These are phyloP conservation scores for Drosophila fuyamai DNA, from an alignment of 1,140 invertebrate genomes.

Conservation along the genomic window DNA sequence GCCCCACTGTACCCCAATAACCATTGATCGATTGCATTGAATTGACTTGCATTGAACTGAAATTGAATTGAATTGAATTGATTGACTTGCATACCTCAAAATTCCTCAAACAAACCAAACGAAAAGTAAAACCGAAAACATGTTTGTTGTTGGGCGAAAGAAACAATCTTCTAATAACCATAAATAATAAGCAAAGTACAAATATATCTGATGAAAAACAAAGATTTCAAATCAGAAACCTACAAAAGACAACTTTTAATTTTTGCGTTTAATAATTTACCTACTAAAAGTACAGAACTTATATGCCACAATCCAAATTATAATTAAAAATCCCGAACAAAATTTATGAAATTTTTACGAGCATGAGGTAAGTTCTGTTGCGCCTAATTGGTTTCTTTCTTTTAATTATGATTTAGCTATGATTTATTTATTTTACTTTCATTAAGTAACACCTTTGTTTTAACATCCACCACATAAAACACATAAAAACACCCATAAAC, in stretches of 20 bases:
- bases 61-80: conserved; percentile 37
- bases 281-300: conserved; percentile 63
- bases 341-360: conserved; percentile 66
- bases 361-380: conserved; percentile 83
- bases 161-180: conserved; percentile 57
- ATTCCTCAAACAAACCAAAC: conserved; percentile 28
- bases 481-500: conserved; percentile 24
- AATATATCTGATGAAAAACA: conserved; percentile 33
- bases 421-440: conserved; percentile 45
- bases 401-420: conserved; percentile 40
- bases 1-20: conserved; percentile 59
- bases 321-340: conserved; percentile 39
- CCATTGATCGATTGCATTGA: conserved; percentile 53
- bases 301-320: conserved; percentile 43
- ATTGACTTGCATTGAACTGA: conserved; percentile 25
- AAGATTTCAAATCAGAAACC: conserved; percentile 28
- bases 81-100: conserved; percentile 52
- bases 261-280: conserved; percentile 75
- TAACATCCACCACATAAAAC: conserved; percentile 29
- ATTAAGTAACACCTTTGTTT: conserved; percentile 36
- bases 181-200: conserved; percentile 38
- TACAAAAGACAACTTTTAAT: conserved; percentile 70
- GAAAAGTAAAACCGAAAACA: conserved; percentile 42
- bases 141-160: conserved; percentile 64
- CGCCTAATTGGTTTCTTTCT: conserved; percentile 73